A percentile compares a stretch with the other conserved stretches of the same genome.
Conservation (phyloP, 2,113 vertebrate species). For the Sterrhoptilus dennistouni region DNA sequence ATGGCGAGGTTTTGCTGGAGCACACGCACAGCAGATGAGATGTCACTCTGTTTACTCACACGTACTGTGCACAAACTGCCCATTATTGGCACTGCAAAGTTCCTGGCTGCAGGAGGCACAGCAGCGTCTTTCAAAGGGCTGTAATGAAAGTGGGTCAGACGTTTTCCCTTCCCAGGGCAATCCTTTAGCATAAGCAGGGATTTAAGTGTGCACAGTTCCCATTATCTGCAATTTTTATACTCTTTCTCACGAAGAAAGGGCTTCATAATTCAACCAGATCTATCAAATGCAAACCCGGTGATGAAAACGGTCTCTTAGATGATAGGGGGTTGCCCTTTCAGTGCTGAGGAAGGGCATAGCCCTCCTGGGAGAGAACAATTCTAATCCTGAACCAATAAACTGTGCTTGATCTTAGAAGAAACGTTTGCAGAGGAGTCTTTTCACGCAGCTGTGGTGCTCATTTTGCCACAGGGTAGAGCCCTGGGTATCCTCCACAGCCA, state of each 20-base stretch:
- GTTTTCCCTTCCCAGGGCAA: slow-evolving; percentile 54
- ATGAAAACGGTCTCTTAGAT: slow-evolving; percentile 43
- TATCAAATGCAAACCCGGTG: slow-evolving; percentile 27
- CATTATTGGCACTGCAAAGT: slow-evolving; percentile 34
- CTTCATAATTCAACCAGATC: slow-evolving; percentile 43
- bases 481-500: background rate
- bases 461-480: background rate
- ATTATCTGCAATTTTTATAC: slow-evolving; percentile 42
- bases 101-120: slow-evolving; percentile 47
- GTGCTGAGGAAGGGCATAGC: background rate
- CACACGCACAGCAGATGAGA: slow-evolving; percentile 22
- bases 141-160: slow-evolving; percentile 54
- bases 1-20: background rate
- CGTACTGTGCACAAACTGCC: slow-evolving; percentile 53
- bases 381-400: background rate
- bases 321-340: slow-evolving; percentile 41
- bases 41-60: slow-evolving; percentile 62
- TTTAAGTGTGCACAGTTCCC: slow-evolving; percentile 25
- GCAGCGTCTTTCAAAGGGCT: background rate
- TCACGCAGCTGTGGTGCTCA: background rate
- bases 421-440: background rate
- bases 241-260: slow-evolving; percentile 42
- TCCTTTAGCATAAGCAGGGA: slow-evolving; percentile 59
- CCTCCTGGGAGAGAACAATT: background rate
- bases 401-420: background rate